Evolutionary conservation across 2,888 invertebrate genomes (phyloP), one percentile per base, ranked within the genome.

Genomic region (Leucoptera coffeella): DNA sequence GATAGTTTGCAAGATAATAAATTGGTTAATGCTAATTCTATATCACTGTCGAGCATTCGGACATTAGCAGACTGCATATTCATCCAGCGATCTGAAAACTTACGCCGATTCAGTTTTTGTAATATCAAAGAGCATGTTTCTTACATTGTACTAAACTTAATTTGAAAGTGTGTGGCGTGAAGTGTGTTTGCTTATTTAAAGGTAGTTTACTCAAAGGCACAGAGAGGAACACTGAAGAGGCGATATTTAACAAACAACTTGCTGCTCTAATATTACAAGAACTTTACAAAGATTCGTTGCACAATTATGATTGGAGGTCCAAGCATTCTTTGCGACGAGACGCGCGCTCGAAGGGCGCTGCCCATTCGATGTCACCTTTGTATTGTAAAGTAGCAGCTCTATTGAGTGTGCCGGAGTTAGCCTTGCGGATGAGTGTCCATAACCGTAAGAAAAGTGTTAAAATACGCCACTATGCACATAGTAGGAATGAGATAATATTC

Each of bases 261-360:
- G 67, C 69, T 61, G 65, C 65, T 69, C 65, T 43, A 67, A 67
- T 67, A 67, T 67, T 67, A 67, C 69, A 69, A 69, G 54, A 64
- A 67, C 69, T 59, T 64, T 51, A 67, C 69, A 69, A n/a, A 62
- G 69, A 69, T 69, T 69, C 52, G 65, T 61, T 69, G 69, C 69
- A 69, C 69, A 69, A 67, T n/a, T 67, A 69, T 67, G 69, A 69
- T 67, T 61, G 61, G 49, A 51, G 48, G 53, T 65, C 65, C 67
- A 67, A 65, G 65, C 67, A 69, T 67, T 67, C 67, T 67, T 58
- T 59, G 34, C 45, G 45, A 15, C n/a, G 27, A 50, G 51, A 55
- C 51, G 56, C 54, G 57, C 56, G 57, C 52, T 50, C 50, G 36
- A 43, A 39, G 35, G 44, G 51, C 60, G 64, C n/a, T n/a, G n/a